Percentiles rank a stretch among this genome's conserved stretches.
Conservation (phyloP, 2,113 vertebrate genomes). For the Psittacula cyanocephala region DNA sequence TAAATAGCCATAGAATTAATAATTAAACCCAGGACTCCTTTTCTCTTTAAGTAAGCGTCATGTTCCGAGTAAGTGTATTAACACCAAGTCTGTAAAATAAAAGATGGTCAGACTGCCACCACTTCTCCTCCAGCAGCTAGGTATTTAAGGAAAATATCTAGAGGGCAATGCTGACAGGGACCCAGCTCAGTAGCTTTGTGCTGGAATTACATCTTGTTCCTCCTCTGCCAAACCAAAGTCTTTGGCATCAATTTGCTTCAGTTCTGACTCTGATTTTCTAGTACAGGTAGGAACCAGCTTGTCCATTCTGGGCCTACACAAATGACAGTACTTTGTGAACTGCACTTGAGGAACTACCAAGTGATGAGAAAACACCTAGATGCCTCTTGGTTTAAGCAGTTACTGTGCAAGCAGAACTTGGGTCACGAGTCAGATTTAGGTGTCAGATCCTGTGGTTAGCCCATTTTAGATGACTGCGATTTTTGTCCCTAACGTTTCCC, state of each 20-base stretch:
- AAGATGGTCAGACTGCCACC: background rate
- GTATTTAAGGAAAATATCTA: background rate
- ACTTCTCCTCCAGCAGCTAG: background rate
- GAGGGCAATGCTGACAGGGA: background rate
- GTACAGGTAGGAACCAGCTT: background rate
- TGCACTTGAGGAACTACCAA: background rate
- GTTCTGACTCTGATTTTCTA: background rate
- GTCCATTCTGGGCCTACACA: background rate
- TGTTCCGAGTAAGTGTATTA: background rate
- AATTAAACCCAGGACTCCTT: background rate
- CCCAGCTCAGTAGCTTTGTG: background rate
- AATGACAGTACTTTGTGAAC: background rate
- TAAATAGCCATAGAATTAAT: background rate
- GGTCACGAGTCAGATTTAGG: background rate
- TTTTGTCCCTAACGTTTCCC: background rate
- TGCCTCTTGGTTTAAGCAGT: background rate
- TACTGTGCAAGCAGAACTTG: background rate
- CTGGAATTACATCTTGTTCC: background rate
- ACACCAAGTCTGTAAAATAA: background rate
- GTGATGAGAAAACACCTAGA: background rate
- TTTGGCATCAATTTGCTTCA: background rate
- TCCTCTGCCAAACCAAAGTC: background rate
- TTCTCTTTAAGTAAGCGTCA: background rate
- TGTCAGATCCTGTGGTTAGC: background rate
- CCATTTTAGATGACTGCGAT: background rate